Evolutionary conservation across 2,888 invertebrate species (phyloP), one percentile per base, ranked within the genome.

Genomic region (Diogma glabrata): DNA sequence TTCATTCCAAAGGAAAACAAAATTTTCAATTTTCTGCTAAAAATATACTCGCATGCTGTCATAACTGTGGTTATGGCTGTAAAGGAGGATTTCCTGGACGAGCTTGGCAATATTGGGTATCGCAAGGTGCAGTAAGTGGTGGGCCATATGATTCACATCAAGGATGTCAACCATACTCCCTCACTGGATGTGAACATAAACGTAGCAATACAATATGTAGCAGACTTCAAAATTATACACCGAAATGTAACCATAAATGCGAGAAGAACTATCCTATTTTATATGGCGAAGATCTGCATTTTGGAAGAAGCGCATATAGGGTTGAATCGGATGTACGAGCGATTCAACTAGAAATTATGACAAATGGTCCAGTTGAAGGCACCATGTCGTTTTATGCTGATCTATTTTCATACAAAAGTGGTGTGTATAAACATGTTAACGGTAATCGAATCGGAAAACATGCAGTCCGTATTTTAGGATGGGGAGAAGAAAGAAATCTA

Each of bases 151-250:
- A 79, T 57, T 80, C 82, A 1, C 69, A 75, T 48, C 78, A 79
- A 69, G 74, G 90, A 12, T 92, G 91, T 69, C 76, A 77, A 58
- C 88, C 89, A 0, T 91, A 91, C 64, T 77, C 76, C 59, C 82
- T 91, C 55, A 70, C 79, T 3, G 83, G 87, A 0, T 91, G 90
- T 65, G 89, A 89, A 64, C 90, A 91, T 63, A 89, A 90, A 67
- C 71, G 84, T 53, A 73, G 78, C 59, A 74, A 81, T 2, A n/a
- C n/a, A n/a, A n/a, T n/a, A n/a, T 86, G 85, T 66, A 72, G 22
- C 14, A n/a, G 8, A 3, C n/a, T 43, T n/a, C 43, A 22, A 14
- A 14, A n/a, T 7, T 2, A 69, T 20, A 90, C 90, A 2, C 91
- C 91, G 0, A 76, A 77, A 67, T 92, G 91, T 64, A 61, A 69